These are phyloP conservation scores for Serilophus lunatus DNA, from an alignment of 2,113 vertebrate species.

Conservation along the genomic window DNA sequence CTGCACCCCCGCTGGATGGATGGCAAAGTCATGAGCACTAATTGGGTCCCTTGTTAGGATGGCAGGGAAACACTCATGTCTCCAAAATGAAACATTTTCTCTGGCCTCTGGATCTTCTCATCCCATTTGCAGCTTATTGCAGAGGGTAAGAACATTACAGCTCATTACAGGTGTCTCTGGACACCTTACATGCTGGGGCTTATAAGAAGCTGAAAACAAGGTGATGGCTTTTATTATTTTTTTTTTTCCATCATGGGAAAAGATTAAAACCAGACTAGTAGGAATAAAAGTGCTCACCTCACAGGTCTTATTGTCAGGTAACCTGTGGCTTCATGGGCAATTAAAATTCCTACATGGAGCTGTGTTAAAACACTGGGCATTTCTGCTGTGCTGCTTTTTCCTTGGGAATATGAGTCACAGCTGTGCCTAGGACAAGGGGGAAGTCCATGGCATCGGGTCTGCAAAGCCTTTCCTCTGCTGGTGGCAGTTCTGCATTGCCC, in stretches of 20 bases:
- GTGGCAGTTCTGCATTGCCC: neutral
- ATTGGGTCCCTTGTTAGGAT: slow-evolving; percentile 36
- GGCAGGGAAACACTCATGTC: neutral
- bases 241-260: neutral
- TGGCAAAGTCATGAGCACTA: neutral
- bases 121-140: neutral
- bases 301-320: neutral
- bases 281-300: neutral
- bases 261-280: neutral
- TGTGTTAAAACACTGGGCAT: neutral
- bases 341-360: neutral
- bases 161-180: neutral
- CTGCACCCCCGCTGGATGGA: neutral
- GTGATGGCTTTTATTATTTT: neutral
- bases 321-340: neutral
- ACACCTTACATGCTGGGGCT: neutral
- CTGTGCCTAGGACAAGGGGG: accelerated
- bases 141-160: neutral
- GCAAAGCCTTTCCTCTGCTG: neutral
- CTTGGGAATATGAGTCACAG: neutral
- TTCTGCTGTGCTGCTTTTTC: neutral
- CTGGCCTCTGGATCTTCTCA: neutral
- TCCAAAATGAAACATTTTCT: neutral
- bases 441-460: accelerated
- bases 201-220: neutral